Evolutionary conservation across 1,140 invertebrate species (phyloP).

Genomic region (Zaprionus africanus): DNA sequence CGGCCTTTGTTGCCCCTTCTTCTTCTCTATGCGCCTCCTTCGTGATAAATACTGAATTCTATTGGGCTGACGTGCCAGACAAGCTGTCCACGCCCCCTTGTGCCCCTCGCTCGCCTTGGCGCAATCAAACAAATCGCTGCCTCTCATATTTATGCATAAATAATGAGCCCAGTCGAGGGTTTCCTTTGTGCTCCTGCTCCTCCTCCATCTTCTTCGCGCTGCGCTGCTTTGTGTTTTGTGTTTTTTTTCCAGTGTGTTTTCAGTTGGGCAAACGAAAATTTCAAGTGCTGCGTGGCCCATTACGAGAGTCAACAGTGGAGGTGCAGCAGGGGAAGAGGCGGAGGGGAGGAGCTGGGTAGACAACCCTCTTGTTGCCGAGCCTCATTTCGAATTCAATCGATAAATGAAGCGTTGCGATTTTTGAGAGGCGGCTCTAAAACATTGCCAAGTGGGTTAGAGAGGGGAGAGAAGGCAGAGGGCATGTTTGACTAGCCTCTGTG

Average conservation of each 20-base stretch:
- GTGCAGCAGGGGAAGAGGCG: constrained; percentile 4
- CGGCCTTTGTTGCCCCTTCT: neutral
- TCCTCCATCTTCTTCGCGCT: constrained; percentile 4
- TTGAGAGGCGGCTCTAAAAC: constrained; percentile 30
- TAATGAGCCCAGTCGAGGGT: constrained; percentile 62
- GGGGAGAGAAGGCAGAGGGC: neutral
- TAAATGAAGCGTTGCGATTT: constrained; percentile 69
- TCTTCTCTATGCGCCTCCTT: neutral
- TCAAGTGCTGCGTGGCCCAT: constrained; percentile 61
- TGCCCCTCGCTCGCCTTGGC: constrained; percentile 11
- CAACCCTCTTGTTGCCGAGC: constrained; percentile 10
- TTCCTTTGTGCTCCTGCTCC: constrained; percentile 1
- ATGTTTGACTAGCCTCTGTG: neutral
- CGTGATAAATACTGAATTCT: constrained; percentile 61
- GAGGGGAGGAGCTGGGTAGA: neutral
- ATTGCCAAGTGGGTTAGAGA: neutral
- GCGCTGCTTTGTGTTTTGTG: constrained; percentile 37
- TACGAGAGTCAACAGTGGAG: constrained; percentile 64
- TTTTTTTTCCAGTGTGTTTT: constrained; percentile 45
- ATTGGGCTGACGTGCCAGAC: constrained; percentile 46
- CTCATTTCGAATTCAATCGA: constrained; percentile 80
- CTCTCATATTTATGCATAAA: constrained; percentile 82
- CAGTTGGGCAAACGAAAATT: constrained; percentile 58
- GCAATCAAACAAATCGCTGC: constrained; percentile 79
- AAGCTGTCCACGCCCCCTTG: constrained; percentile 24